Evolutionary conservation across 2,797 vertebrate species (phyloP).

Genomic region (Peromyscus nudipes): DNA sequence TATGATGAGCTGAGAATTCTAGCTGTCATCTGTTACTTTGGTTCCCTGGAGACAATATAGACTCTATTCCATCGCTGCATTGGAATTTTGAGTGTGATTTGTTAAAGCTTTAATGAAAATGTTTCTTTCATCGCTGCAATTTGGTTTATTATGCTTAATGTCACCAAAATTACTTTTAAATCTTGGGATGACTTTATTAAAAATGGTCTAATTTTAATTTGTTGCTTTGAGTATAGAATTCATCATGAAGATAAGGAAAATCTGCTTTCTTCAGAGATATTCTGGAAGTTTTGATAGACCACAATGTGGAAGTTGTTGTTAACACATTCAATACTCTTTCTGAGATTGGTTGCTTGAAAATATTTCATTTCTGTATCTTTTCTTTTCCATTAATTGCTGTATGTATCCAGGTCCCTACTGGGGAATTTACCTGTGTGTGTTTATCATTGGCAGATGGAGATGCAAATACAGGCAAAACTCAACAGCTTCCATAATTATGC

Average conservation of each 20-base stretch:
- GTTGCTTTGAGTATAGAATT: constrained; percentile 64
- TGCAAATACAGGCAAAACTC: constrained; percentile 14
- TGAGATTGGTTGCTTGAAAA: constrained; percentile 18
- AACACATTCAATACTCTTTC: not conserved
- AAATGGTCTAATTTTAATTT: constrained; percentile 71
- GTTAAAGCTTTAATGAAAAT: constrained; percentile 74
- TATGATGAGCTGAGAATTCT: constrained; percentile 62
- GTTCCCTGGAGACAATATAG: constrained; percentile 72
- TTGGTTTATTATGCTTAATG: constrained; percentile 75
- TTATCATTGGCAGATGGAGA: not conserved
- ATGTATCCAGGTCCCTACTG: not conserved
- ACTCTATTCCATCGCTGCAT: not conserved
- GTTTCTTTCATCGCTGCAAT: constrained; percentile 72
- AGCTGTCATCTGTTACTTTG: constrained; percentile 68
- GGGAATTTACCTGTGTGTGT: not conserved
- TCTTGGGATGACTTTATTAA: constrained; percentile 72
- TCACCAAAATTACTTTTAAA: constrained; percentile 72
- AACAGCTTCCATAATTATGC: not conserved
- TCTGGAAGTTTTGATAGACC: constrained; percentile 27
- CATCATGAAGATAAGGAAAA: constrained; percentile 54
- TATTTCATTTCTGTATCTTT: not conserved
- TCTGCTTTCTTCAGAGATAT: constrained; percentile 20
- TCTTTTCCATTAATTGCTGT: not conserved
- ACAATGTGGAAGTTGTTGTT: not conserved
- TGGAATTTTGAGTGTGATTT: constrained; percentile 64